A percentile compares a stretch with the other conserved stretches of the same genome.
phyloP scores from a whole-genome alignment of 1,140 invertebrate species.

The Anoplolepis gracilipes region DNA sequence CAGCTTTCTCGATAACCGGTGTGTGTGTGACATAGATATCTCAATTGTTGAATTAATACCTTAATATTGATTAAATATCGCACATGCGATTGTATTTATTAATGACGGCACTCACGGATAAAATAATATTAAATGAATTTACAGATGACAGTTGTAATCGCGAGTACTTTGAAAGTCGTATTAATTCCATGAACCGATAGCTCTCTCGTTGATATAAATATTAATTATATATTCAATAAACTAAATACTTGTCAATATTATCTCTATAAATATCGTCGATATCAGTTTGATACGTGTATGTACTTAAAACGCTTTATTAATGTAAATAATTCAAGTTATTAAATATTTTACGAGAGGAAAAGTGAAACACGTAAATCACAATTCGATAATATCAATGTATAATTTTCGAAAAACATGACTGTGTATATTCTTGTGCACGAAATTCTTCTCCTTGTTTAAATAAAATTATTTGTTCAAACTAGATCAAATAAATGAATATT shows the following conservation, averaged over 20 bases:
- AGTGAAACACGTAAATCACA: constrained; percentile 30
- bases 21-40: constrained; percentile 10
- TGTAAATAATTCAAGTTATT: constrained; percentile 42
- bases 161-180: not conserved
- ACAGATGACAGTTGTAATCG: constrained; percentile 41
- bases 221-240: constrained; percentile 44
- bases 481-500: constrained; percentile 54
- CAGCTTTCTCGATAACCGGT: not conserved
- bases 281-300: constrained; percentile 4
- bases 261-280: constrained; percentile 18
- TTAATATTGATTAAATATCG: constrained; percentile 48
- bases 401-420: not conserved
- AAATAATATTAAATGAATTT: constrained; percentile 49
- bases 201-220: not conserved
- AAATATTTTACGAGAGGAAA: constrained; percentile 38
- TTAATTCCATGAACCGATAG: not conserved
- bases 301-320: constrained; percentile 50
- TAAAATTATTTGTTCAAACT: constrained; percentile 50
- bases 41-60: constrained; percentile 18
- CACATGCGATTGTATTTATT: not conserved
- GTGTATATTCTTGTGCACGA: not conserved
- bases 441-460: constrained; percentile 31
- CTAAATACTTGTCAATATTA: constrained; percentile 51
- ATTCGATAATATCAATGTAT: constrained; percentile 38
- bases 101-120: not conserved